Conservation (phyloP, 2,888 invertebrate species). For the Pollenia griseotomentosa region DNA sequence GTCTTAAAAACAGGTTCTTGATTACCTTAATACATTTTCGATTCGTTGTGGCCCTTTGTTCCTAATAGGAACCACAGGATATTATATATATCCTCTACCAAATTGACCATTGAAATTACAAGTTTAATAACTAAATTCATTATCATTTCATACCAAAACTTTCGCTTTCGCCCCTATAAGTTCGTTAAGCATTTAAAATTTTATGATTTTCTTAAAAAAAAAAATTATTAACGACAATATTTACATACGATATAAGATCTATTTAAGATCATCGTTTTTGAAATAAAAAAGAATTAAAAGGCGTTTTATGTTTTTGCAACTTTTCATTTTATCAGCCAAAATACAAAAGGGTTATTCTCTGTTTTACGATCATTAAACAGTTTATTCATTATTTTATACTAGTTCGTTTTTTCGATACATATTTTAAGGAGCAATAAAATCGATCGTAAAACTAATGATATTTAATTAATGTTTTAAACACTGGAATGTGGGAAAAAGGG, state of each 20-base stretch:
- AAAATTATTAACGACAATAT: background rate
- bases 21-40: too few species aligned
- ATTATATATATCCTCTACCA: too few species aligned
- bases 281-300: conserved; percentile 50
- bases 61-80: too few species aligned
- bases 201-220: background rate
- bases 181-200: background rate
- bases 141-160: background rate
- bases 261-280: conserved; percentile 12
- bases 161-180: background rate
- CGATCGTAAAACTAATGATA: conserved; percentile 63
- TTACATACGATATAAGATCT: conserved; percentile 17
- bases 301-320: conserved; percentile 40
- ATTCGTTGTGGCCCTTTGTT: too few species aligned
- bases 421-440: conserved; percentile 55
- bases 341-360: conserved; percentile 1
- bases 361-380: conserved; percentile 45
- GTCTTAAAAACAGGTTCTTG: too few species aligned
- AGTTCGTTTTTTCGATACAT: conserved; percentile 41
- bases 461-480: conserved; percentile 19
- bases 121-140: background rate
- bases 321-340: conserved; percentile 1
- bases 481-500: background rate
- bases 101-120: too few species aligned
- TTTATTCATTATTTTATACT: conserved; percentile 3